phyloP scores from a whole-genome alignment of 2,113 vertebrate genomes.

The Agapornis roseicollis region DNA sequence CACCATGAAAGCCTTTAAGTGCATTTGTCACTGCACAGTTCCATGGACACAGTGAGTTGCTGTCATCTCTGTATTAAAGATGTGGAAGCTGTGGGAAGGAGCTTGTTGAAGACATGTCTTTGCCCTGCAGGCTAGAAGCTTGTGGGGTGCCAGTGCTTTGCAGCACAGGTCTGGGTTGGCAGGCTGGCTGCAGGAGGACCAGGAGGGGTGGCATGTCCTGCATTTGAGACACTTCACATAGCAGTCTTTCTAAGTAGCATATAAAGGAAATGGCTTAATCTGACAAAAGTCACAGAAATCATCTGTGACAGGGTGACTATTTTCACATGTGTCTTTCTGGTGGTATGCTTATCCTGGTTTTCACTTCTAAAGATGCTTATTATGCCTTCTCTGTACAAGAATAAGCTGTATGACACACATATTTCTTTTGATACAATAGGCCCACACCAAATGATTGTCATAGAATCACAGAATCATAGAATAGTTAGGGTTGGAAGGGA shows the following conservation, averaged over 20 bases:
- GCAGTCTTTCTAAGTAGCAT: not conserved
- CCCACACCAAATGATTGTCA: too few species aligned
- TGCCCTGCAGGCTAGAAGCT: not conserved
- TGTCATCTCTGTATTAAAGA: rapidly evolving
- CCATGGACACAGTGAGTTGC: not conserved
- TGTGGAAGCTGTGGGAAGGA: not conserved
- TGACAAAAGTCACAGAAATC: not conserved
- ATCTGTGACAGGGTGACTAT: not conserved
- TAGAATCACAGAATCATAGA: too few species aligned
- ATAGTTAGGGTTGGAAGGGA: too few species aligned
- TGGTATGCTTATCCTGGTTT: not conserved
- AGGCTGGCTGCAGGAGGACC: not conserved
- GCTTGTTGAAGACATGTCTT: not conserved
- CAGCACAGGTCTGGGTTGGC: not conserved
- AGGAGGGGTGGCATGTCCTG: not conserved
- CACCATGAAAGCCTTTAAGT: not conserved
- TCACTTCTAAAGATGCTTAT: not conserved
- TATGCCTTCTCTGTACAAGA: not conserved
- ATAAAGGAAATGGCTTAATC: not conserved
- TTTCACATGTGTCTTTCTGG: not conserved
- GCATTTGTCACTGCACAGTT: not conserved
- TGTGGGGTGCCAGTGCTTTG: not conserved
- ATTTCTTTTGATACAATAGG: not conserved
- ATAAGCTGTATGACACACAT: not conserved
- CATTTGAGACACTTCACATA: rapidly evolving